phyloP scores from a whole-genome alignment of 92 coral and sea anemone species.

The Isaurus tuberculatus region DNA sequence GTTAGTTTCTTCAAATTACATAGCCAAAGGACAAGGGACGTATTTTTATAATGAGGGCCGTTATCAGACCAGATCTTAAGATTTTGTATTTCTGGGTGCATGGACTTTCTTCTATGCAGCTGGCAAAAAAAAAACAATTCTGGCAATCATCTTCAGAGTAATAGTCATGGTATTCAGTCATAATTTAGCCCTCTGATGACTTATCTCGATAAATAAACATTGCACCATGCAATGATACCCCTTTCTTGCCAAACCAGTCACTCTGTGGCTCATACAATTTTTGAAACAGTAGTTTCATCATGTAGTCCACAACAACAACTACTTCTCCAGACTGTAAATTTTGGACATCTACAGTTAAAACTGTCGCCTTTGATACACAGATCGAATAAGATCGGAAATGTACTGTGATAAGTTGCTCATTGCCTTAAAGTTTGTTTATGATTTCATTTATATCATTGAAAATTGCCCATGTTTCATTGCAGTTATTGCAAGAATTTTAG shows the following conservation, averaged over 20 bases:
- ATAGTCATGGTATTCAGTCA: conserved; percentile 38
- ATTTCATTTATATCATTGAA: too few species aligned
- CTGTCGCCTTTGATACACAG: too few species aligned
- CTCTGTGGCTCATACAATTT: not conserved
- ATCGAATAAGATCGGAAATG: too few species aligned
- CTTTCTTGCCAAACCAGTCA: conserved; percentile 38
- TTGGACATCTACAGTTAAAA: too few species aligned
- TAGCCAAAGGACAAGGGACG: conserved; percentile 50
- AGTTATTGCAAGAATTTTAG: too few species aligned
- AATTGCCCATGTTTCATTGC: too few species aligned
- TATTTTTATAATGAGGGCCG: conserved; percentile 68
- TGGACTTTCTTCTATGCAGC: conserved; percentile 47
- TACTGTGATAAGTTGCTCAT: too few species aligned
- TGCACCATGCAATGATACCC: conserved; percentile 62
- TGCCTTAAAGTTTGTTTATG: too few species aligned
- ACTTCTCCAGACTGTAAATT: too few species aligned
- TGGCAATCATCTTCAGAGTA: conserved; percentile 54
- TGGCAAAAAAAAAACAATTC: conserved; percentile 60
- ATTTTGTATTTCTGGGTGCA: conserved; percentile 24
- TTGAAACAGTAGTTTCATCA: too few species aligned
- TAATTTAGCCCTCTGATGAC: conserved; percentile 21
- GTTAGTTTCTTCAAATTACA: not conserved
- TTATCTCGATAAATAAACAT: conserved; percentile 42
- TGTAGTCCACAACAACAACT: too few species aligned
- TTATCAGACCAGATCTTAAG: conserved; percentile 67